Evolutionary conservation across 2,797 vertebrate species (phyloP).

Genomic region (Centropyge bicolor): DNA sequence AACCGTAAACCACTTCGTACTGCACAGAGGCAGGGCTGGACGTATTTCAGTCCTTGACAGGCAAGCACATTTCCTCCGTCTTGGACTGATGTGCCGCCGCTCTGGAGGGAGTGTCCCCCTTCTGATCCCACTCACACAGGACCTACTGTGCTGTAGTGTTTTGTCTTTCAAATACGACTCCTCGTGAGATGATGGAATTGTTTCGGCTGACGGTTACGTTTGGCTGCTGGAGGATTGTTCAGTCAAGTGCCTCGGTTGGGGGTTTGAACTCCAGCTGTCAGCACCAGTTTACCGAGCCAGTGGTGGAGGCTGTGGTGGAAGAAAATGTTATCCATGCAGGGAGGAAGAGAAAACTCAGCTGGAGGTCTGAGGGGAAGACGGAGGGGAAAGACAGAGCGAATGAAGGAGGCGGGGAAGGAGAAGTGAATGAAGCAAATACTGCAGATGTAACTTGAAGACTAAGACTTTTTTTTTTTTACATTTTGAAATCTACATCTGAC

Average conservation of each 20-base stretch:
- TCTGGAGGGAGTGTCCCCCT: slow-evolving; percentile 38
- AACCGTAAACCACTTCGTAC: slow-evolving; percentile 58
- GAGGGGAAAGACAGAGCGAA: neutral
- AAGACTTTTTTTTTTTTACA: too few species aligned
- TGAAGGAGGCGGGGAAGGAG: neutral
- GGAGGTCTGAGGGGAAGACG: slow-evolving; percentile 10
- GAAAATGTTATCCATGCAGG: slow-evolving; percentile 19
- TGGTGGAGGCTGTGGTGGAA: slow-evolving; percentile 12
- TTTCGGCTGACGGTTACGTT: slow-evolving; percentile 48
- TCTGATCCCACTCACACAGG: slow-evolving; percentile 46
- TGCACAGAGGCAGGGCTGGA: slow-evolving; percentile 17
- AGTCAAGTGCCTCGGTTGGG: slow-evolving; percentile 40
- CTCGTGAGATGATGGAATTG: slow-evolving; percentile 44
- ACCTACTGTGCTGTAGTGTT: slow-evolving; percentile 28
- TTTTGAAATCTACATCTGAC: too few species aligned
- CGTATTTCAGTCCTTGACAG: slow-evolving; percentile 53
- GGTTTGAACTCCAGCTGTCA: slow-evolving; percentile 66
- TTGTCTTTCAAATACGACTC: slow-evolving; percentile 34
- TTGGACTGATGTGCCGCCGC: slow-evolving; percentile 33
- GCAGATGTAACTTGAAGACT: neutral
- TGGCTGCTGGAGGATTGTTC: slow-evolving; percentile 49
- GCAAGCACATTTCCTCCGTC: slow-evolving; percentile 38
- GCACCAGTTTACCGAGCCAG: slow-evolving; percentile 53
- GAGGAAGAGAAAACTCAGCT: slow-evolving; percentile 16
- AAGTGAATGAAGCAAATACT: neutral